Evolutionary conservation across 2,888 invertebrate genomes (phyloP), one percentile per base, ranked within the genome.

Genomic region (Limnephilus lunatus): DNA sequence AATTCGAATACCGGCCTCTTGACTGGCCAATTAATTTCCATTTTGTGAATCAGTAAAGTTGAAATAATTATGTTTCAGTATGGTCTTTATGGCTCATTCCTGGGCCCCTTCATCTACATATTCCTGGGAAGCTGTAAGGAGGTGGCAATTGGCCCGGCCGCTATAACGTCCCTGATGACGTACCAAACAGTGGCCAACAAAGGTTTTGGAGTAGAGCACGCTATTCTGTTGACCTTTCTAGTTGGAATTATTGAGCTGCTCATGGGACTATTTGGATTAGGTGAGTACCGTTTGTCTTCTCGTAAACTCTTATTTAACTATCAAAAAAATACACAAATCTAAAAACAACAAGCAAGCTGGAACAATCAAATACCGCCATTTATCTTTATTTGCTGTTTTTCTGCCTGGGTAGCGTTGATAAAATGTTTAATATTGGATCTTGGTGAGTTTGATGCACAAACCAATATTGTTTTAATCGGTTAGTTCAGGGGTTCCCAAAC

Each of bases 101-200:
- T 99, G 94, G 98, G 99, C 85, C 98, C 98, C 95, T 98, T 99
- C 95, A 96, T 99, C 93, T 99, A 99, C 96, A 98, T 98, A 94
- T 95, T 99, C 94, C 97, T 99, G 94, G 99, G 99, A 87, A 98
- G 98, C 93, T 98, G 98, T 95, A 98, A 98, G 95, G 99, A 99
- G 95, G 98, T 99, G 93, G 99, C 99, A 0, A 97, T 99, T 94
- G 99, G 99, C 25, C 99, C 99, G n/a, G 99, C 99, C 3, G 99
- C 99, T 93, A 98, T 99, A 94, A 97, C 98, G 94, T 98, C 99
- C 9, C 96, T 99, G 91, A 96, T 99, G 94, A 98, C 98, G 0
- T 98, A 96, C 95, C 98, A 98, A 95, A 97, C 97, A 48, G 97
- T 98, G 0, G 96, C 97, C 89, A 97, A 97, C 85, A 95, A 95